Conservation (phyloP, 2,888 invertebrate species). For the Siphonodentalium dalli region DNA sequence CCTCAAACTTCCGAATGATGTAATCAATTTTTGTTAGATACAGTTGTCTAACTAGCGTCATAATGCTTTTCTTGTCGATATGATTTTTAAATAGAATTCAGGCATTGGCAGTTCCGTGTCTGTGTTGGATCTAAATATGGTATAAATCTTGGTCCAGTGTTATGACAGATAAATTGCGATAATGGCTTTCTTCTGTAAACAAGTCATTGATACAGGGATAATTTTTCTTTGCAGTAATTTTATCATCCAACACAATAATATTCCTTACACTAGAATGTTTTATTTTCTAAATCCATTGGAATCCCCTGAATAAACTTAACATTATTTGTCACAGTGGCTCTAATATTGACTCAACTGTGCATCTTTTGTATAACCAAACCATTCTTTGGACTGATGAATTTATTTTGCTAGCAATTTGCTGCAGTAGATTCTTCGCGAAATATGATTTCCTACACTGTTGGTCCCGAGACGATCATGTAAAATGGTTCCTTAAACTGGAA, state of each 20-base stretch:
- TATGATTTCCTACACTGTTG: constrained; percentile 8
- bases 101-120: constrained; percentile 23
- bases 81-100: constrained; percentile 22
- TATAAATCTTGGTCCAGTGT: constrained; percentile 20
- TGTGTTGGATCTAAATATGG: constrained; percentile 19
- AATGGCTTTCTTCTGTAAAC: constrained; percentile 22
- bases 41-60: constrained; percentile 25
- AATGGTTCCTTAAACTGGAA: constrained; percentile 11
- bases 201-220: constrained; percentile 15
- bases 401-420: not conserved
- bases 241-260: constrained; percentile 21
- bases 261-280: constrained; percentile 14
- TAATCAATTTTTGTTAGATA: constrained; percentile 10
- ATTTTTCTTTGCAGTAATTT: constrained; percentile 15
- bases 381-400: constrained; percentile 16
- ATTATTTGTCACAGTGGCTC: constrained; percentile 6
- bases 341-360: constrained; percentile 22
- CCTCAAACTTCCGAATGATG: constrained; percentile 10
- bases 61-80: no score
- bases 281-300: constrained; percentile 22
- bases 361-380: constrained; percentile 21
- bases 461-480: constrained; percentile 6
- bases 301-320: constrained; percentile 24
- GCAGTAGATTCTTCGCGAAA: constrained; percentile 4
- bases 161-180: constrained; percentile 23